Base-by-base conservation (phyloP, 2,113 vertebrate species). In the Carlito syrichta region DNA sequence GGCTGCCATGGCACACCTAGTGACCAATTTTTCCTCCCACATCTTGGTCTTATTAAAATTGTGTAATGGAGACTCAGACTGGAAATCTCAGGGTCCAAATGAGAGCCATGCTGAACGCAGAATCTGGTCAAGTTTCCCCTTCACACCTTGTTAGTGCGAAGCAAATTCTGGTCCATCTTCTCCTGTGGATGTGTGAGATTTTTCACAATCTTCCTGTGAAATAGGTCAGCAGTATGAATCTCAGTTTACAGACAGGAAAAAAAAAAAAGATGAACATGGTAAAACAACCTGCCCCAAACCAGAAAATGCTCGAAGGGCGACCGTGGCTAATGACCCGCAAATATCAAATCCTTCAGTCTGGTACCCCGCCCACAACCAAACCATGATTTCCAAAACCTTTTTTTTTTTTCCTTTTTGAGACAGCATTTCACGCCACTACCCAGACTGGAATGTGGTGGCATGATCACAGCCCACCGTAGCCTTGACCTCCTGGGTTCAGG, bases 161-260 rank as follows among this genome's bases (percentile, higher is more conserved):
- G 71, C 38, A 58, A 68, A 14, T 54, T 62, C 27, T 45, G 77
- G 58, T 85, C 35, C 27, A 71, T 89, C 93, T 93, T 86, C 84
- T 86, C 38, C 71, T 32, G 30, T 77, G 13, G 8, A 38, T 56
- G 48, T 43, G 50, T 74, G 52, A 85, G 52, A 92, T 48, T 82
- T 94, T 79, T 71, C 63, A 81, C 54, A 79, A 0, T 40, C 40
- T 95, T 94, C 58, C 50, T 84, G 13, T 83, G 45, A 97, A 96
- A 66, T 58, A 79, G 40, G 52, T 93, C 4, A 66, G 86, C 32
- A 54, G 3, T 66, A 38, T 16, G 8, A 40, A 95, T 84, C 60
- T 96, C 84, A 96, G 60, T 56, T 96, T 90, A 93, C 17, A 94
- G 43, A 94, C 40, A 73, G 73, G 68, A 50, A 27, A 43, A 63